Percentiles rank a stretch among this genome's conserved stretches.
Conservation (phyloP, 1,140 invertebrate genomes). For the Procambarus clarkii region DNA sequence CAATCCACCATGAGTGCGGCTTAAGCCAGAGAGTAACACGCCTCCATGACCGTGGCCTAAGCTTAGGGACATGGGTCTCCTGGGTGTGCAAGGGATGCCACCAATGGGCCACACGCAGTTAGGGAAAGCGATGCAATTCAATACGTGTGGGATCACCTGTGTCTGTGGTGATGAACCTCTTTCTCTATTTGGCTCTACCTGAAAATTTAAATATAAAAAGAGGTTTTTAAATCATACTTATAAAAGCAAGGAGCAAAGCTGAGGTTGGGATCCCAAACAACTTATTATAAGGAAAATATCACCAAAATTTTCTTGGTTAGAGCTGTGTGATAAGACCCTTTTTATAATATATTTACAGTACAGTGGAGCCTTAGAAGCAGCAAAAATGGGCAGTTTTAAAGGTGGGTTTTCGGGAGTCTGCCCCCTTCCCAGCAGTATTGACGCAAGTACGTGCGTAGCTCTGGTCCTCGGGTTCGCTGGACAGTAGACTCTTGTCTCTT, state of each 20-base stretch:
- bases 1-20: background rate
- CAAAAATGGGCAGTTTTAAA: conserved; percentile 22
- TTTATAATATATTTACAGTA: conserved; percentile 1
- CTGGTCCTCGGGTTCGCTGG: background rate
- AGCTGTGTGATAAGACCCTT: background rate
- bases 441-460: conserved; percentile 33
- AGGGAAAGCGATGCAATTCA: background rate
- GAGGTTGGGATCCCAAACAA: background rate
- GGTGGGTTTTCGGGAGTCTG: conserved; percentile 21
- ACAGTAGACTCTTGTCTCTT: background rate
- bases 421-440: conserved; percentile 7
- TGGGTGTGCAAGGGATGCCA: background rate
- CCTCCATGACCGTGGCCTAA: background rate
- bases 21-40: background rate
- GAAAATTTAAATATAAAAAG: background rate
- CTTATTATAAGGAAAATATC: background rate
- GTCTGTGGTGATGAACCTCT: background rate
- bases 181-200: background rate
- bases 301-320: background rate
- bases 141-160: background rate
- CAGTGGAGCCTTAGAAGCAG: conserved; percentile 25
- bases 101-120: background rate
- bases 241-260: background rate
- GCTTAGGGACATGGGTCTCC: background rate
- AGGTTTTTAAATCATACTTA: background rate